Evolutionary conservation across 1,140 invertebrate species (phyloP), one percentile per base, ranked within the genome.

Genomic region (Odontomachus brunneus): DNA sequence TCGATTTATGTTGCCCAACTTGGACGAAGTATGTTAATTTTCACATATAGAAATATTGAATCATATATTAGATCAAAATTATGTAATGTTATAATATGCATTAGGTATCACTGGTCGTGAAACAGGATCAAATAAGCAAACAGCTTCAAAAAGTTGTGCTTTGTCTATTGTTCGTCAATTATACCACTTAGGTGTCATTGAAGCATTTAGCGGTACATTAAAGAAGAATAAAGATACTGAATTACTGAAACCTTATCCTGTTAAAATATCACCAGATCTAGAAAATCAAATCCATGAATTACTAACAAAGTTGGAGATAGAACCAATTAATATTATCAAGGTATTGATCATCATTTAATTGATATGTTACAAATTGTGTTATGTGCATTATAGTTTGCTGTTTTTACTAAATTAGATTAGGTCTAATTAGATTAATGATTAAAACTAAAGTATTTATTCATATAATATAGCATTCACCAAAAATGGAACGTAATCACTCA

Each of bases 141-240:
- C 97, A 1, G 98, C 99, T 0, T 99, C 98, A 88, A 99, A 99
- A 94, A 98, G 97, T 48, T 99, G 99, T 93, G 99, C 99, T 2
- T 93, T 99, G 11, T 99, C 98, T 0, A 93, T 99, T 15, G 98
- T 99, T 0, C 94, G 99, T 17, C 99, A 99, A 91, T 93, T 99
- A 3, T 99, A 97, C 92, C 99, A 99, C 95, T 95, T 99, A 63
- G 97, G 97, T 82, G 97, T 99, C 0, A 98, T 99, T 84, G 98
- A 99, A 93, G 95, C 98, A 1, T 99, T 96, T 92, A 95, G 95
- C 84, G 98, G 98, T 2, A 97, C 97, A 0, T 94, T 98, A 4
- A 99, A 99, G 91, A 98, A 97, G 88, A 97, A 97, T 89, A 97
- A 97, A 90, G 96, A 95, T 83, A 91, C 93, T 49, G 96, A 97